Evolutionary conservation across 2,888 invertebrate genomes (phyloP), one percentile per base, ranked within the genome.

Genomic region (Melipona beecheii): DNA sequence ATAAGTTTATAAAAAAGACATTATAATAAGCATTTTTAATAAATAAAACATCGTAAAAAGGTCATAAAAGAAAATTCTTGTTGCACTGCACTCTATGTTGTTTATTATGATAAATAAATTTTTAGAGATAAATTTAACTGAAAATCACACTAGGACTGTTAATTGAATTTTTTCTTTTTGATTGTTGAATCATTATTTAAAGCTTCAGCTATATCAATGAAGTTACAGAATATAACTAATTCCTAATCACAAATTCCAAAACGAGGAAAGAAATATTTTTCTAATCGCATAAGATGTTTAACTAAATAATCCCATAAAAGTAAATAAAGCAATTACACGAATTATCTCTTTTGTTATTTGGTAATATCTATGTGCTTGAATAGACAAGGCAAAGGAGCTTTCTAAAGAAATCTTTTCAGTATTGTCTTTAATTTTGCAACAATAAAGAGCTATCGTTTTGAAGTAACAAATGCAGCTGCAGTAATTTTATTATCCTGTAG

Each of bases 171-270:
- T 76, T 64, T 65, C 36, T 65, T 4, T 36, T 36, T 50, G n/a
- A 60, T 62, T 49, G 65, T 82, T 75, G 15, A 81, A 86, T 43
- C 66, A 78, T 72, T 69, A 56, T 72, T 65, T 85, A 88, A 85
- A 81, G 82, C 81, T 74, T 70, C 69, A 71, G 62, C 78, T 83
- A 56, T 78, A 56, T 78, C 65, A 78, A 56, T 72, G 81, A 72
- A 68, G 71, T 66, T 81, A 78, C 74, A 60, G 73, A 68, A 83
- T 84, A 64, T 78, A 78, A 84, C 17, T 27, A 60, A 83, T 73
- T 78, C n/a, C 56, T 81, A 81, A 70, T 87, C 82, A 58, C n/a
- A 58, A n/a, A 58, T n/a, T 5, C n/a, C 4, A 15, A 2, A 58
- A 13, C n/a, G 15, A n/a, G n/a, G n/a, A 56, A 43, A 11, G 5